Evolutionary conservation across 2,888 invertebrate genomes (phyloP), one percentile per base, ranked within the genome.

Genomic region (Caenorhabditis uteleia): DNA sequence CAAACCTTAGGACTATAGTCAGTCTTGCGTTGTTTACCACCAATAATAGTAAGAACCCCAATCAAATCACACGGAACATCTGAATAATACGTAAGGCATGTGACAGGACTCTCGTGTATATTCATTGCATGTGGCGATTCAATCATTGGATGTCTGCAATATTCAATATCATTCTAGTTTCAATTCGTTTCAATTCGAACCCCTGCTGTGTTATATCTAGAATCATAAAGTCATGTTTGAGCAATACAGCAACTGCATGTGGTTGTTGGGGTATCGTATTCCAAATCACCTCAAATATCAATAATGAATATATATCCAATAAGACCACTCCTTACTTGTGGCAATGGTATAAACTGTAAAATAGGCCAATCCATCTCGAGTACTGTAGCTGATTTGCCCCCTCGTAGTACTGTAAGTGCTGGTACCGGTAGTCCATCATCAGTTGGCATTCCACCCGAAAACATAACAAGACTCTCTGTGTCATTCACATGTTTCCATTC

Each of bases 51-150:
- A 85, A 97, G 91, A 75, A 95, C 95, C 59, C 95, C 95, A 84
- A 97, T 94, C 84, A 98, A 88, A 86, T 98, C 97, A 64, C 92
- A 91, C 40, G 97, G 95, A 85, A 95, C 97, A 87, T 98, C 95
- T 55, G 95, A 94, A 85, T 95, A 89, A 88, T 98, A 98, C 61
- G 91, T 89, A 86, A 95, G 93, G 86, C 92, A 92, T 56, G 97
- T 97, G 83, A 98, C 95, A 21, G 95, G 92, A 49, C 95, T 94
- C 87, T 98, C 97, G 87, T 98, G 97, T 77, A 98, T 89, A 87
- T 98, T 97, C 95, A 98, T 95, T 68, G 97, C 93, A 87, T 98
- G 97, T 40, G 97, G 98, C 87, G 95, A 95, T 87, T 97, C 95
- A 87, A 95, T 93, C 86, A 95, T 94, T 23, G 97, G 97, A 87